These are phyloP conservation scores for Mellilla xanthometata DNA, from an alignment of 2,888 invertebrate genomes.

Conservation along the genomic window DNA sequence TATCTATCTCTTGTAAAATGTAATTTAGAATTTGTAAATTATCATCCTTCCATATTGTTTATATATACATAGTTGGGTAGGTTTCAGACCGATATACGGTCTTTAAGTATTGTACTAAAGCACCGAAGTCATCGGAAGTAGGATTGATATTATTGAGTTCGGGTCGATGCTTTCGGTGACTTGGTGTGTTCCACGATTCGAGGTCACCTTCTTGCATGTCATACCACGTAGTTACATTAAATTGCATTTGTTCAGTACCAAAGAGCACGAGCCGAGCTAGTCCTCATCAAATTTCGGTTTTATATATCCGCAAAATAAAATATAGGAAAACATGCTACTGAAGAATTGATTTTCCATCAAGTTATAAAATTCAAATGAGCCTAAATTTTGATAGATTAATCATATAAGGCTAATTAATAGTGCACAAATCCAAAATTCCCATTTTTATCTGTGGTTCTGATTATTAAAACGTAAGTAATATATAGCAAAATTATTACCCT, in stretches of 20 bases:
- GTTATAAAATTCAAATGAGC: constrained; percentile 8
- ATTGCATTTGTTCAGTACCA: constrained; percentile 78
- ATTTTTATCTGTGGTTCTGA: too few species aligned
- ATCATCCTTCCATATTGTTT: constrained; percentile 63
- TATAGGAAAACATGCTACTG: constrained; percentile 1
- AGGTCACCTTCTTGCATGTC: constrained; percentile 42
- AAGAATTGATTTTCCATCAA: not conserved
- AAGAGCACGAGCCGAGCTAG: constrained; percentile 74
- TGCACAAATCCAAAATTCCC: not conserved
- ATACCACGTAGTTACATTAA: constrained; percentile 66
- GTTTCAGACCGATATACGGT: constrained; percentile 17
- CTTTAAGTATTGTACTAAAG: constrained; percentile 27
- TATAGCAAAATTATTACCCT: too few species aligned
- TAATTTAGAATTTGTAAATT: constrained; percentile 74
- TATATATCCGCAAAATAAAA: not conserved
- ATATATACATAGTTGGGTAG: constrained; percentile 25
- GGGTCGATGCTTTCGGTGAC: constrained; percentile 6
- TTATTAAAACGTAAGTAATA: too few species aligned
- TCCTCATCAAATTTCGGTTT: constrained; percentile 48
- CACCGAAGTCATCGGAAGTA: constrained; percentile 1
- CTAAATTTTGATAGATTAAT: constrained; percentile 2
- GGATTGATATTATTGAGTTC: not conserved
- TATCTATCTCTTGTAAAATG: constrained; percentile 71
- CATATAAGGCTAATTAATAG: constrained; percentile 2
- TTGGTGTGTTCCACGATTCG: constrained; percentile 12